Evolutionary conservation across 2,888 invertebrate genomes (phyloP), one percentile per base, ranked within the genome.

Genomic region (Ophioninae sp.): DNA sequence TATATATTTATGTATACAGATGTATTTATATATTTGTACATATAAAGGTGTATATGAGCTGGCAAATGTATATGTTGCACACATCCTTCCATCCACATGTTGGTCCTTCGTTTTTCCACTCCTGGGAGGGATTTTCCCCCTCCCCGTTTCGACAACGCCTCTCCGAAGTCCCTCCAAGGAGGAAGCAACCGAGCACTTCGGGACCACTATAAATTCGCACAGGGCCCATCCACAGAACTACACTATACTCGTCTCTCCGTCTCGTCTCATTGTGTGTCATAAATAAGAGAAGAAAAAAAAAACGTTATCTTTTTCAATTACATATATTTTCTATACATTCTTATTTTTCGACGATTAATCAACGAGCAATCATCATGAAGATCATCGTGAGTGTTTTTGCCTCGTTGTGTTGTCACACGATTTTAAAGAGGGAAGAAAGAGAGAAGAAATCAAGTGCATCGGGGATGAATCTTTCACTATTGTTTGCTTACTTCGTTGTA

Each of bases 331-430:
- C 10, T 17, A 56, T n/a, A 51, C 39, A 30, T 72, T 41, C 20
- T 8, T 75, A 37, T 37, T 51, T 44, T 44, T 17, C 39, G n/a
- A 67, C 65, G 30, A n/a, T 58, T 39, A 39, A 72, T 59, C 41
- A 39, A 78, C 51, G 64, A 64, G 64, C 56, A 61, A 13, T 37
- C 86, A 86, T 56, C 87, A 90, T 90, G 90, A 90, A 90, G 84
- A 90, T 86, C 72, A 76, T 90, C 76, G 90, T 90, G 88, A 90
- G 90, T 90, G 88, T 77, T 20, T 72, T 74, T 74, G 10, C 67
- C 56, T 72, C 71, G 63, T 63, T 63, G 58, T 71, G 65, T 71
- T 30, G 39, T 73, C 23, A 22, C 73, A 61, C 44, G 73, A 61
- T 17, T 23, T 22, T 61, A 23, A 22, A 64, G 10, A 22, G 58